Conservation (phyloP, 2,888 invertebrate species). For the Meghimatium bilineatum region DNA sequence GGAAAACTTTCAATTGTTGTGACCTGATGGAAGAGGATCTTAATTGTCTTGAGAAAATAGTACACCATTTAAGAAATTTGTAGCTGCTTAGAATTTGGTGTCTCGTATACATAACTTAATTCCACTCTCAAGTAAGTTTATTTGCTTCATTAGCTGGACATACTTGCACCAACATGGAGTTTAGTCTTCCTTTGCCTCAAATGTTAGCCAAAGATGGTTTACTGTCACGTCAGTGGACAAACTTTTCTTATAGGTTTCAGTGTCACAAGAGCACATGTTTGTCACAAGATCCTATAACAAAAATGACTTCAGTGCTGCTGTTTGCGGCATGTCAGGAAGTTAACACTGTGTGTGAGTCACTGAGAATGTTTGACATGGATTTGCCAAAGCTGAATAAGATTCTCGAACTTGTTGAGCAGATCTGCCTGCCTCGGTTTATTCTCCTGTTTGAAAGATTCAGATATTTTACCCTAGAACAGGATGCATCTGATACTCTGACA, state of each 20-base stretch:
- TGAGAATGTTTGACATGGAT: slow-evolving; percentile 26
- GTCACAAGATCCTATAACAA: background rate
- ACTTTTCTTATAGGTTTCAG: slow-evolving; percentile 34
- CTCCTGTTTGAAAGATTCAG: slow-evolving; percentile 43
- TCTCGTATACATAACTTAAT: background rate
- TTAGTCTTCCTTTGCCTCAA: slow-evolving; percentile 14
- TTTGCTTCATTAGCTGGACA: background rate
- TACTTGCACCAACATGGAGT: slow-evolving; percentile 27
- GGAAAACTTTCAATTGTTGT: background rate
- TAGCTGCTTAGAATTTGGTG: background rate
- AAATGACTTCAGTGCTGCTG: slow-evolving; percentile 25
- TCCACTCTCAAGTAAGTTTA: background rate
- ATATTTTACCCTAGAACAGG: slow-evolving; percentile 34
- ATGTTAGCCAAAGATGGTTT: slow-evolving; percentile 24
- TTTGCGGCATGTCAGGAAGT: slow-evolving; percentile 25
- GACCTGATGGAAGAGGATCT: background rate
- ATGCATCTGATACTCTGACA: slow-evolving; percentile 16
- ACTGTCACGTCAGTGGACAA: slow-evolving; percentile 18
- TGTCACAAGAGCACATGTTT: slow-evolving; percentile 19
- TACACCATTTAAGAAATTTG: background rate
- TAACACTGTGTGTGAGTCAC: slow-evolving; percentile 12
- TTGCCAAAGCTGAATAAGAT: slow-evolving; percentile 16
- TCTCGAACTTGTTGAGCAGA: slow-evolving; percentile 33
- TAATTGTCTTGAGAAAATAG: background rate
- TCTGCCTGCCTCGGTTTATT: slow-evolving; percentile 37